Conservation (phyloP, 2,888 invertebrate genomes). For the Tetrapedia diversipes region DNA sequence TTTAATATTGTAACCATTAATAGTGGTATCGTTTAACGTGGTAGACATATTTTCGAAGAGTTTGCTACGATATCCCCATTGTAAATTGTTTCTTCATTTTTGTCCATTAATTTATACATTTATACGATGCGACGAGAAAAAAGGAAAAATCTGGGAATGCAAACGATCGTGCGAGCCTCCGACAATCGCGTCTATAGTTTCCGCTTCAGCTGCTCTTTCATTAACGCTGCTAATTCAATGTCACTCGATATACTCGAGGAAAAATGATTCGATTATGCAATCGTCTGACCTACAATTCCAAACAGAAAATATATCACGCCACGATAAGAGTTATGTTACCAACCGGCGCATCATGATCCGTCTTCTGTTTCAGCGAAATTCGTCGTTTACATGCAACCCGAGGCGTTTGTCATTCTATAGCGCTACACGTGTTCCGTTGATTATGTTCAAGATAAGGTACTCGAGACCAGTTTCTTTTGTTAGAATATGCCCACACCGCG, state of each 20-base stretch:
- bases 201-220: not conserved
- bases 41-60: no score
- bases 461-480: not conserved
- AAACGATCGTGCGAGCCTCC: not conserved
- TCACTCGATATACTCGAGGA: slow-evolving; percentile 1
- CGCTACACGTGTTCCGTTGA: not conserved
- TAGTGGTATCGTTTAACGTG: no score
- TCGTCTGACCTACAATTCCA: slow-evolving; percentile 23
- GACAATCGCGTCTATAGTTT: not conserved
- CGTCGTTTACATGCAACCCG: not conserved
- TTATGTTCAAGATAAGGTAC: not conserved
- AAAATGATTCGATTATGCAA: slow-evolving; percentile 29
- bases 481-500: no score
- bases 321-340: slow-evolving; percentile 17
- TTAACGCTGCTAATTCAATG: slow-evolving; percentile 19
- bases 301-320: not conserved
- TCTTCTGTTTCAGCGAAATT: not conserved
- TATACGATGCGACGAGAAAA: no score
- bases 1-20: no score
- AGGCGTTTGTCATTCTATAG: no score
- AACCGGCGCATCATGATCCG: not conserved
- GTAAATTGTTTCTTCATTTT: no score
- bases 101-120: no score
- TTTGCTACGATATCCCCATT: no score
- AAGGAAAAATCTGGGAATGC: not conserved